Evolutionary conservation across 1,140 invertebrate genomes (phyloP), one percentile per base, ranked within the genome.

Genomic region (Tetragnatha versicolor): DNA sequence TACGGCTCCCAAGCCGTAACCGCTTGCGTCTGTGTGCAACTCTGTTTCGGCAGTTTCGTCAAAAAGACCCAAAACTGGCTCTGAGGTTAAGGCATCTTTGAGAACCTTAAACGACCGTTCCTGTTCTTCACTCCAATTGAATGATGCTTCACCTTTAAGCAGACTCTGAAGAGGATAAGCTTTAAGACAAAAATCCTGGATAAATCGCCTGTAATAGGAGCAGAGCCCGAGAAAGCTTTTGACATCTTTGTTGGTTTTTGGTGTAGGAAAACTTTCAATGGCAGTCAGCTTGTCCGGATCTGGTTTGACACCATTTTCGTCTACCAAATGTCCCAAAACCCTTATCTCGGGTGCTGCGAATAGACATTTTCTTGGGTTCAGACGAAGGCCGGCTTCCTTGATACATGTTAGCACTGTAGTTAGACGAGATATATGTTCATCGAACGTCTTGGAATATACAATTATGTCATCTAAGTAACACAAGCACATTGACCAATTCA

Each of bases 1-100:
- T 5, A 87, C 83, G 6, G 85, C 87, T 7, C 85, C 85, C 45
- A 88, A 68, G 6, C 85, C 85, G 75, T 81, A 79, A 17, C 84
- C 83, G 14, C 84, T 85, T 14, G 86, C 86, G 82, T 88, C 88
- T 0, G 85, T 86, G 29, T 85, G 84, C 0, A 88, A 75, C 0
- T 84, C 83, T 66, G 86, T 45, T 66, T 47, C 39, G 3, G 37
- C 17, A 1, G 20, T 25, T 45, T 20, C 20, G 17, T 27, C 12
- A 29, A 66, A 66, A 66, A 45, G 37, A 12, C 63, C 63, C 20
- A 66, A n/a, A 9, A 45, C 6, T 12, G 63, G 20, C 9, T 35
- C 3, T 6, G 6, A 27, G 17, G 31, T 37, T 10, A 69, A 12
- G 42, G 31, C 9, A 4, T 17, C 39, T 63, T 79, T 70, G 29